A percentile compares a stretch with the other conserved stretches of the same genome.
These are phyloP conservation scores for Bilobella aurantiaca DNA, from an alignment of 1,140 invertebrate genomes.

Conservation along the genomic window DNA sequence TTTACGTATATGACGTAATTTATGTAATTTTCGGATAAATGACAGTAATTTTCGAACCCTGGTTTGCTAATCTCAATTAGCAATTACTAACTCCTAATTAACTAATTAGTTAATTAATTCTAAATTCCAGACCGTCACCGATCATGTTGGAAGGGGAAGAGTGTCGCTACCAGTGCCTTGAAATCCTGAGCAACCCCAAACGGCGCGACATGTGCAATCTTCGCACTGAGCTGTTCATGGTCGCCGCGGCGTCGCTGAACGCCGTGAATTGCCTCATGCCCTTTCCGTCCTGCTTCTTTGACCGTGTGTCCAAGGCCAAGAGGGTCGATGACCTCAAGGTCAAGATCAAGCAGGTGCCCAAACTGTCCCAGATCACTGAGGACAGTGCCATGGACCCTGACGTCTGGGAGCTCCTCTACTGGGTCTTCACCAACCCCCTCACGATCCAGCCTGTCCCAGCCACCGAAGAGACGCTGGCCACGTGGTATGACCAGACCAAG, in stretches of 20 bases:
- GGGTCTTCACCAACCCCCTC: conserved; percentile 7
- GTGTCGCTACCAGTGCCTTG: conserved; percentile 34
- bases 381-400: neutral
- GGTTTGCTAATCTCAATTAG: too few species aligned
- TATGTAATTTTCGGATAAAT: too few species aligned
- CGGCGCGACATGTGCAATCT: neutral
- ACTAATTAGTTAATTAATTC: too few species aligned
- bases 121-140: neutral
- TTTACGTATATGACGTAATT: too few species aligned
- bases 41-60: too few species aligned
- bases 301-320: neutral
- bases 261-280: neutral
- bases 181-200: neutral
- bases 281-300: conserved; percentile 6
- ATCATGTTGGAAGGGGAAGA: neutral
- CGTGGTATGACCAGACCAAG: neutral
- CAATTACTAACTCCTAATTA: too few species aligned
- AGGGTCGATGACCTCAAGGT: neutral
- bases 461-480: neutral
- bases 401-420: conserved; percentile 1
- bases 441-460: neutral
- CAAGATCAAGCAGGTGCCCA: neutral
- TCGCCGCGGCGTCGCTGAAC: neutral
- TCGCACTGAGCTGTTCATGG: conserved; percentile 1
- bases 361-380: neutral